Conservation (phyloP, 2,888 invertebrate genomes). For the Chelonus formosanus region DNA sequence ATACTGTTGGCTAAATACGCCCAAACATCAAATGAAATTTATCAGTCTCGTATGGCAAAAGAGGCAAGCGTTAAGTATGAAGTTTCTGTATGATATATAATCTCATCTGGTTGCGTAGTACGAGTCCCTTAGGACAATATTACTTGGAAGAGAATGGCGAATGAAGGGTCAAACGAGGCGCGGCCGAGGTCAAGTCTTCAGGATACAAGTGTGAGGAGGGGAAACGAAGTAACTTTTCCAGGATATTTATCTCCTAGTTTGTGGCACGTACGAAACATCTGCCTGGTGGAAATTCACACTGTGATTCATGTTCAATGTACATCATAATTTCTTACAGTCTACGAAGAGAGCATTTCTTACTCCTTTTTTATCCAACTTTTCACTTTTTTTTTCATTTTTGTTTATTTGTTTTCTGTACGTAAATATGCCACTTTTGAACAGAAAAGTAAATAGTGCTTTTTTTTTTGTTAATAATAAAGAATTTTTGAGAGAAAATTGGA, state of each 20-base stretch:
- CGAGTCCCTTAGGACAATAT: background rate
- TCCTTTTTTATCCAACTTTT: background rate
- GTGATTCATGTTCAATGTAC: constrained; percentile 11
- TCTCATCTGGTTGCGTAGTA: background rate
- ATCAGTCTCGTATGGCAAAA: no score
- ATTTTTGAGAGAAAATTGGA: no score
- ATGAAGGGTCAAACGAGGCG: constrained; percentile 14
- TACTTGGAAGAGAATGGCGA: background rate
- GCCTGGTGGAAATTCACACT: background rate
- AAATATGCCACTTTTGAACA: no score
- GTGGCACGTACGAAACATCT: constrained; percentile 13
- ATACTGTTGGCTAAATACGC: no score
- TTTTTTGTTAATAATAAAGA: no score
- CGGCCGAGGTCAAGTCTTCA: constrained; percentile 15
- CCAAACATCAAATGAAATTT: no score
- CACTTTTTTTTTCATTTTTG: no score
- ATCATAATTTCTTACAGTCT: constrained; percentile 3
- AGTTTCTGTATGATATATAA: no score
- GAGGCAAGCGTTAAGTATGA: background rate
- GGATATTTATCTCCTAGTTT: constrained; percentile 6
- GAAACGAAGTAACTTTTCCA: constrained; percentile 4
- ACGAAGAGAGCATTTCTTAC: background rate
- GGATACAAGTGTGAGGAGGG: background rate
- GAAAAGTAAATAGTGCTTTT: no score
- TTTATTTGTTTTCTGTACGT: no score